Conservation (phyloP, 2,797 vertebrate species). For the Helostoma temminkii region DNA sequence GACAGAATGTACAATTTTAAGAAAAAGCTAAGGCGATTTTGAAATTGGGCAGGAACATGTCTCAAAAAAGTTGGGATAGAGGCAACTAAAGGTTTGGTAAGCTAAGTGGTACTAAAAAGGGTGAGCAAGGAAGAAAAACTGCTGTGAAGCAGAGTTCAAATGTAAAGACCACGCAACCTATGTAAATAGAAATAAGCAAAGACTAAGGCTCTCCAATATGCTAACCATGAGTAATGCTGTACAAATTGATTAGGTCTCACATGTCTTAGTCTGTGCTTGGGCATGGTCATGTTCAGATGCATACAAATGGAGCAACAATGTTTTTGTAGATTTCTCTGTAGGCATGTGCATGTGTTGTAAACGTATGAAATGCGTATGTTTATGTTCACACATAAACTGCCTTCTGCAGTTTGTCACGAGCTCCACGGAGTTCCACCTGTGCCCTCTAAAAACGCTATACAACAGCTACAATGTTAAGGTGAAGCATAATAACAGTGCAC, state of each 20-base stretch:
- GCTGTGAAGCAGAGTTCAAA: not conserved
- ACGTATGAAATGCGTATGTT: not conserved
- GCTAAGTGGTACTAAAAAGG: no score
- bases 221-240: conserved; percentile 5
- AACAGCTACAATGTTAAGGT: conserved; percentile 49
- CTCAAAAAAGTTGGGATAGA: no score
- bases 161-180: not conserved
- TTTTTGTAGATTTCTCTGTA: conserved; percentile 12
- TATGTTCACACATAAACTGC: not conserved
- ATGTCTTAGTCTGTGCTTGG: conserved; percentile 22
- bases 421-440: conserved; percentile 68
- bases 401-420: conserved; percentile 36
- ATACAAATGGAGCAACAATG: not conserved
- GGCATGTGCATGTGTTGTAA: conserved; percentile 7
- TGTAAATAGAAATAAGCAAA: not conserved
- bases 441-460: conserved; percentile 46
- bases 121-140: no score
- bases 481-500: conserved; percentile 69
- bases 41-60: no score
- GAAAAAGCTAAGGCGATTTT: no score
- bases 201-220: not conserved
- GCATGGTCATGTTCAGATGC: not conserved
- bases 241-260: conserved; percentile 26
- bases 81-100: no score
- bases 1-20: no score